Percentiles rank a stretch among this genome's conserved stretches.
Conservation (phyloP, 2,113 vertebrate genomes). For the Melanocharis versteri region DNA sequence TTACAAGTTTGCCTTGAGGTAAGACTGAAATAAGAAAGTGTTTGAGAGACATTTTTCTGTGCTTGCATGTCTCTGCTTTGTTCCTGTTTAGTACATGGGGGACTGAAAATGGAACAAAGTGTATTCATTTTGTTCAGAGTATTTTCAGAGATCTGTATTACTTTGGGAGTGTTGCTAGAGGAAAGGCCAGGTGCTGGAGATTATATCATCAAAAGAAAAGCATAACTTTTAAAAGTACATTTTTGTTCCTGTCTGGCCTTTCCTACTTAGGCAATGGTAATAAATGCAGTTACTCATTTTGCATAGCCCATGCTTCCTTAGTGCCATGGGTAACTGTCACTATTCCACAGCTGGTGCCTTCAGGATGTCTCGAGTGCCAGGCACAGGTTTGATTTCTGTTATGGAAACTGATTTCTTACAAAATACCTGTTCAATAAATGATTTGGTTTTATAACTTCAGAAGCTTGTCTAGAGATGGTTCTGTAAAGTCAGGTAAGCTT, state of each 20-base stretch:
- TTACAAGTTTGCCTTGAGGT: constrained; percentile 4
- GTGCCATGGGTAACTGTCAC: not conserved
- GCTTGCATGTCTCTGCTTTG: not conserved
- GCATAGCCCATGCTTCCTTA: not conserved
- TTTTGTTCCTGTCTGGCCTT: not conserved
- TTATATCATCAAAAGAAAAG: not conserved
- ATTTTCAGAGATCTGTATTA: not conserved
- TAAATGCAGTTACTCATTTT: not conserved
- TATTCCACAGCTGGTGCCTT: not conserved
- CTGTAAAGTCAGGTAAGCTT: not conserved
- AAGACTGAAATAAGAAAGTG: not conserved
- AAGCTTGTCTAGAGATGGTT: not conserved
- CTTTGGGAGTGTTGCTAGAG: not conserved
- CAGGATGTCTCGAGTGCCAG: not conserved
- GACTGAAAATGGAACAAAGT: not conserved
- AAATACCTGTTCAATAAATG: constrained; percentile 42
- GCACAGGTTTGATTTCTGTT: not conserved
- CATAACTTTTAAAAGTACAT: not conserved
- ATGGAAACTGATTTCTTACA: not conserved
- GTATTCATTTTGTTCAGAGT: not conserved
- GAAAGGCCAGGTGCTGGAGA: not conserved
- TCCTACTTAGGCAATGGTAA: not conserved
- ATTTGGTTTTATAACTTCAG: constrained; percentile 25
- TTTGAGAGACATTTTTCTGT: not conserved
- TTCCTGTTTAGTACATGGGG: not conserved